Evolutionary conservation across 2,888 invertebrate species (phyloP), one percentile per base, ranked within the genome.

Genomic region (Phengaris alcon): DNA sequence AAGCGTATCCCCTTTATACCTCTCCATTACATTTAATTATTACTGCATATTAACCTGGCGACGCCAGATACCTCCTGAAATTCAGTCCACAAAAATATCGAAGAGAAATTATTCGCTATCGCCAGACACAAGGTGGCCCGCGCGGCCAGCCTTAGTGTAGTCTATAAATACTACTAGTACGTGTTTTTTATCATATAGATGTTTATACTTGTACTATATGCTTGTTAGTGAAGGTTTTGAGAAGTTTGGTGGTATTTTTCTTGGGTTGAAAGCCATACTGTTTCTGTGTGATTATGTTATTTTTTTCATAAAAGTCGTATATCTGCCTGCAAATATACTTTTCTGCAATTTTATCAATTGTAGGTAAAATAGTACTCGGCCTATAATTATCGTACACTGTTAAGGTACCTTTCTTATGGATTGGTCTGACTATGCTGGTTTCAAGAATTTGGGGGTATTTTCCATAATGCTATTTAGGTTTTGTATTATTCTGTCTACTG

Each of bases 181-280:
- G 15, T 78, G 78, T 55, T 77, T 72, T 76, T 76, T 78, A 7
- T 76, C 15, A 51, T 79, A 69, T 3, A 79, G 44, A 46, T 76
- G 64, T 46, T 68, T 52, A 9, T 79, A 59, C n/a, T n/a, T n/a
- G n/a, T n/a, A n/a, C n/a, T n/a, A n/a, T 13, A 79, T 75, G 15
- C 55, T 15, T n/a, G 12, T 77, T 70, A 8, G 77, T 76, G 13
- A 77, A 77, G 54, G 15, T 8, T 7, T 74, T 74, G 3, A 78
- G 46, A 10, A 77, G 55, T 8, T 55, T 64, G 46, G 77, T 84
- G 83, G 83, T 84, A 48, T n/a, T n/a, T n/a, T n/a, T n/a, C n/a
- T n/a, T n/a, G n/a, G n/a, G n/a, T n/a, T n/a, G n/a, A n/a, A n/a
- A n/a, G n/a, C n/a, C n/a, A n/a, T n/a, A n/a, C n/a, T n/a, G n/a